phyloP scores from a whole-genome alignment of 1,140 invertebrate species.

The Nomia melanderi region DNA sequence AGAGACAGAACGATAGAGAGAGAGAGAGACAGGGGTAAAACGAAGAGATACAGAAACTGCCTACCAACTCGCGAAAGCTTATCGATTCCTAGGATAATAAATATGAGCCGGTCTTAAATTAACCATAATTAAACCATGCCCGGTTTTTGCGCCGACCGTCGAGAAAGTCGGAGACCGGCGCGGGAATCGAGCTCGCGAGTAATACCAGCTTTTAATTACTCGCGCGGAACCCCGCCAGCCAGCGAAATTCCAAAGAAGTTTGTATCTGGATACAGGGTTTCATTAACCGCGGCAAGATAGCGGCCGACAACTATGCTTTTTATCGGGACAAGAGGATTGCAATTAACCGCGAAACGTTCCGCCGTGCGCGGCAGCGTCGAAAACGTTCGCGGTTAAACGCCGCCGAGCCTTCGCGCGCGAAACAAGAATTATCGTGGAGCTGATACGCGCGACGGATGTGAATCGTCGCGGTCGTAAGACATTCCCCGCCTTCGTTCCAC shows the following conservation, averaged over 20 bases:
- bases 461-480: too few species aligned
- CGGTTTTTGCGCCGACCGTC: too few species aligned
- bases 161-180: neutral
- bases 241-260: conserved; percentile 30
- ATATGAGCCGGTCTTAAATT: neutral
- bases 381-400: conserved; percentile 16
- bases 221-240: conserved; percentile 21
- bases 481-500: too few species aligned
- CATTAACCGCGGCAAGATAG: neutral
- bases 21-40: neutral
- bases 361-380: neutral
- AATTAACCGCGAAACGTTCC: conserved; percentile 20
- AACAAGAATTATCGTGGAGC: neutral
- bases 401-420: too few species aligned
- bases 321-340: conserved; percentile 5
- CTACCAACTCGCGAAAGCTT: neutral
- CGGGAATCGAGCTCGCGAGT: neutral
- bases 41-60: neutral
- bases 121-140: neutral
- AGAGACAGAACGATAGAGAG: neutral
- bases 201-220: conserved; percentile 42
- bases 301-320: conserved; percentile 1
- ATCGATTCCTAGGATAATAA: neutral
- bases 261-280: conserved; percentile 17
- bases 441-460: neutral